phyloP scores from a whole-genome alignment of 1,140 invertebrate species.

The Drosophila micromelanica region DNA sequence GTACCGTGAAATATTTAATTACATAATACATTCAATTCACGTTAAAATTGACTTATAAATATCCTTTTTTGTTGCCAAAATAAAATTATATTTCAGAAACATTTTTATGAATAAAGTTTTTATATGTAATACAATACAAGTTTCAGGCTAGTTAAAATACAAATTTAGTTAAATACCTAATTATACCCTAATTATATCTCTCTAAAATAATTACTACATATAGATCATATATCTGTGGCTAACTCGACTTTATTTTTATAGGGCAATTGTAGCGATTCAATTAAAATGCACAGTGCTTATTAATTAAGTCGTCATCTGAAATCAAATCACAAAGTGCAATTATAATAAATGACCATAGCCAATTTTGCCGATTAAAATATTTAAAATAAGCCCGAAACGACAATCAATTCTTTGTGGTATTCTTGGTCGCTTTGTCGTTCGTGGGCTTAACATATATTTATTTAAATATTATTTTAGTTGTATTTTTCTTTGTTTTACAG shows the following conservation, averaged over 20 bases:
- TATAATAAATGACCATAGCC: slow-evolving; percentile 34
- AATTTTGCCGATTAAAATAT: slow-evolving; percentile 45
- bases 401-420: slow-evolving; percentile 35
- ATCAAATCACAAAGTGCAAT: slow-evolving; percentile 50
- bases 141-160: too few relatives aligned
- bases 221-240: too few relatives aligned
- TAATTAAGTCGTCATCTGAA: slow-evolving; percentile 35
- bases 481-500: not conserved
- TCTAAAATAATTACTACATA: too few relatives aligned
- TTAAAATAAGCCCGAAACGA: slow-evolving; percentile 21
- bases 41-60: too few relatives aligned
- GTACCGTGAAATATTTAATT: not conserved
- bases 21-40: not conserved
- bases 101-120: too few relatives aligned
- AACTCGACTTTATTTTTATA: not conserved
- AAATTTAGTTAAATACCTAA: too few relatives aligned
- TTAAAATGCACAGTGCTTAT: slow-evolving; percentile 9
- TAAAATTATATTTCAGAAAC: not conserved
- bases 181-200: too few relatives aligned
- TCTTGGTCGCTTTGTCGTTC: not conserved
- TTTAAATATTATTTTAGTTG: not conserved
- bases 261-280: slow-evolving; percentile 4
- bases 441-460: slow-evolving; percentile 9
- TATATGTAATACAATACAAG: too few relatives aligned
- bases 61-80: not conserved